Evolutionary conservation across 92 coral and sea anemone genomes (phyloP).

Genomic region (Anthopleura xanthogrammica): DNA sequence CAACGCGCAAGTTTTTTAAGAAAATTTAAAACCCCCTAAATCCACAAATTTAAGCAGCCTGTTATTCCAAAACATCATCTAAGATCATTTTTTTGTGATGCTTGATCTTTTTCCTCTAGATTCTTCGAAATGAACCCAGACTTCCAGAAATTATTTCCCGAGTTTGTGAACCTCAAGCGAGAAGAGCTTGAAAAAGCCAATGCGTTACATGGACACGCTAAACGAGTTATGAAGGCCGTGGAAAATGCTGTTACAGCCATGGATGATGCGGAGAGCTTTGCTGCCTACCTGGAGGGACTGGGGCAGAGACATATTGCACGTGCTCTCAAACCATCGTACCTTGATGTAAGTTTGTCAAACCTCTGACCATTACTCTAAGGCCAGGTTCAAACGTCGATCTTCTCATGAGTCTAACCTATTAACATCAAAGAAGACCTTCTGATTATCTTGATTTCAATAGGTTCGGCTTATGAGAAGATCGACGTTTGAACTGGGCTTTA

Average conservation of each 20-base stretch:
- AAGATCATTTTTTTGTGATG: no score
- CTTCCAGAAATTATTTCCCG: slow-evolving; percentile 73
- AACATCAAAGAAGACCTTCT: no score
- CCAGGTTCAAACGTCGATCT: no score
- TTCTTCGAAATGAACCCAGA: background rate
- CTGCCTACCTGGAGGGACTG: slow-evolving; percentile 61
- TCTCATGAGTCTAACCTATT: no score
- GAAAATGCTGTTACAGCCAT: slow-evolving; percentile 63
- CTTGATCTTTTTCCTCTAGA: background rate
- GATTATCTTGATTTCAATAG: no score
- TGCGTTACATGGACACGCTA: slow-evolving; percentile 65
- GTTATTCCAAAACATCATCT: no score
- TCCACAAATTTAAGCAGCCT: no score
- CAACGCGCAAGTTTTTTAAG: no score
- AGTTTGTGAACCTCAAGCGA: slow-evolving; percentile 45
- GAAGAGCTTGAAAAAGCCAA: slow-evolving; percentile 57
- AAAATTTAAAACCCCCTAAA: no score
- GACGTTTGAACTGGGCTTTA: no score
- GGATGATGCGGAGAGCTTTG: slow-evolving; percentile 49
- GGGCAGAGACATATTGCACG: slow-evolving; percentile 64
- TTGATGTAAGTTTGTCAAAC: slow-evolving; percentile 47
- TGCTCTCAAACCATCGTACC: slow-evolving; percentile 54
- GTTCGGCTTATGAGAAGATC: no score
- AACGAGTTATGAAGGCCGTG: slow-evolving; percentile 66
- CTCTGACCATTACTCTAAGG: no score